Conservation (phyloP, 2,888 invertebrate genomes). For the Rhogogaster chlorosoma region DNA sequence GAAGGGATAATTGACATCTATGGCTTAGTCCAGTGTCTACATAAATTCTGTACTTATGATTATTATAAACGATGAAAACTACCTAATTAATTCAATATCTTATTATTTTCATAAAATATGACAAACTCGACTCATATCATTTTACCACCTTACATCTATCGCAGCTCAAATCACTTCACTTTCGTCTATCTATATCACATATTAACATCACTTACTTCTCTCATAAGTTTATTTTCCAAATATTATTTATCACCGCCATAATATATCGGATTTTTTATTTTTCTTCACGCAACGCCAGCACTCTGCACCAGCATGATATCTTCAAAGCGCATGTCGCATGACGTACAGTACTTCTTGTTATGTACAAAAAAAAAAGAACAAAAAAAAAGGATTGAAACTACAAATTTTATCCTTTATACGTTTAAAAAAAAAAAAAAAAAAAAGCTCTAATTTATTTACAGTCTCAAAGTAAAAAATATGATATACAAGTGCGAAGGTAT, state of each 20-base stretch:
- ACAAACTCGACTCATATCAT: constrained; percentile 52
- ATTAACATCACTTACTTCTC: neutral
- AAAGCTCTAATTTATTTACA: neutral
- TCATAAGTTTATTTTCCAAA: constrained; percentile 40
- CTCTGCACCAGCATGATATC: constrained; percentile 50
- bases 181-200: constrained; percentile 25
- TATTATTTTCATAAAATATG: neutral
- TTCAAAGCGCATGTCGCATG: constrained; percentile 45
- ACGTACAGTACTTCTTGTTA: constrained; percentile 46
- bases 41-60: constrained; percentile 32
- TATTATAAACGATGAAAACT: constrained; percentile 12
- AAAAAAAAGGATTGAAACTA: constrained; percentile 6
- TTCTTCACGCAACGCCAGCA: constrained; percentile 47
- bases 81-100: neutral
- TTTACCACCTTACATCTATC: constrained; percentile 57
- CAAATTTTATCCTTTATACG: constrained; percentile 14
- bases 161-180: constrained; percentile 57
- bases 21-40: neutral
- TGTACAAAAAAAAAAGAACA: neutral
- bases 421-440: neutral
- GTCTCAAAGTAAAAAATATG: neutral
- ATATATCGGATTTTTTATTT: constrained; percentile 30
- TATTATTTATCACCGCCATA: constrained; percentile 49
- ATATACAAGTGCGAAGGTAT: neutral
- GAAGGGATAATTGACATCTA: neutral